A percentile compares a stretch with the other conserved stretches of the same genome.
phyloP scores from a whole-genome alignment of 2,888 invertebrate species.

The Melangyna quadrimaculata region DNA sequence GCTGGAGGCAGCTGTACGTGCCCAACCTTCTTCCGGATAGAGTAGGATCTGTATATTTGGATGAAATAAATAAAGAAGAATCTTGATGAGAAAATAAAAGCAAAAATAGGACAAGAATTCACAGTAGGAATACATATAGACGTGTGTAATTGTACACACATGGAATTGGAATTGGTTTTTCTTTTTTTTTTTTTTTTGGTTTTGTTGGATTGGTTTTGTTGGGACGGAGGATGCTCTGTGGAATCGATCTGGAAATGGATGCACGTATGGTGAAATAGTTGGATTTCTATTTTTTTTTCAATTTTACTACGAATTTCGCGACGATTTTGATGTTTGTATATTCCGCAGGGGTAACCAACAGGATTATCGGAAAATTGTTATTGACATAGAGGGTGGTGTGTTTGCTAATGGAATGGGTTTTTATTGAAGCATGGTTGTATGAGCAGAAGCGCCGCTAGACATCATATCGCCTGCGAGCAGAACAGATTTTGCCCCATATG shows the following conservation, averaged over 20 bases:
- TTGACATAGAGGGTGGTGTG: slow-evolving; percentile 32
- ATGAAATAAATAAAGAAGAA: slow-evolving; percentile 69
- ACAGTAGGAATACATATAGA: background rate
- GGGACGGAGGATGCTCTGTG: background rate
- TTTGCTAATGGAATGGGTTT: background rate
- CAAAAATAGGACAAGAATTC: slow-evolving; percentile 33
- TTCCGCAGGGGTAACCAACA: slow-evolving; percentile 47
- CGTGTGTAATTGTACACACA: slow-evolving; percentile 27
- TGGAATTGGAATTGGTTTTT: slow-evolving; percentile 59
- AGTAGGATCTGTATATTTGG: slow-evolving; percentile 85
- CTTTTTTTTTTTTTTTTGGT: background rate
- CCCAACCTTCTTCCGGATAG: slow-evolving; percentile 95
- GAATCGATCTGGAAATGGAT: slow-evolving; percentile 12
- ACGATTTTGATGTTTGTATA: slow-evolving; percentile 53
- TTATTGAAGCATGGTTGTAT: background rate
- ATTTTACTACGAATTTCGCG: slow-evolving; percentile 51
- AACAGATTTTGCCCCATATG: too few relatives aligned
- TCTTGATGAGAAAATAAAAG: slow-evolving; percentile 26
- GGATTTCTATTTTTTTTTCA: slow-evolving; percentile 42
- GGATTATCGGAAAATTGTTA: slow-evolving; percentile 58
- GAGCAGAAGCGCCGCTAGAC: background rate
- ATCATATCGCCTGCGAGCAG: background rate
- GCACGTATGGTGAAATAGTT: slow-evolving; percentile 15
- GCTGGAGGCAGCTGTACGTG: slow-evolving; percentile 91
- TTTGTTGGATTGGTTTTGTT: too few relatives aligned